Conservation (phyloP, 2,113 vertebrate genomes). For the Mesembrinibis cayennensis region DNA sequence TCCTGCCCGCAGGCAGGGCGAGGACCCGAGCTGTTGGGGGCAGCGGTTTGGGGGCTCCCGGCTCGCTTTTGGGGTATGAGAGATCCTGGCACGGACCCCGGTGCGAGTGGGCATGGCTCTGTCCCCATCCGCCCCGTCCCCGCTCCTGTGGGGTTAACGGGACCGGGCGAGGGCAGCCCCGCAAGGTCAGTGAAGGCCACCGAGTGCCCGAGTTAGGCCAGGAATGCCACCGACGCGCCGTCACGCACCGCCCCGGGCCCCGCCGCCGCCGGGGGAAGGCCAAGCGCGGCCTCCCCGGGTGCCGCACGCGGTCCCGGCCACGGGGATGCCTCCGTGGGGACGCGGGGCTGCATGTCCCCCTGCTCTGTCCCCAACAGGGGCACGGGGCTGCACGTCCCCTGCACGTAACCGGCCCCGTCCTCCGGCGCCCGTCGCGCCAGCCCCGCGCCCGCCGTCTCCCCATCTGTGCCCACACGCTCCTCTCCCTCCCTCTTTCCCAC, state of each 20-base stretch:
- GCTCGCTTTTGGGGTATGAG: neutral
- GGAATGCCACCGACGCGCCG: neutral
- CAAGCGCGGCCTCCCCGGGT: neutral
- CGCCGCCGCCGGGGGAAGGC: neutral
- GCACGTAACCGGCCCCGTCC: too few species aligned
- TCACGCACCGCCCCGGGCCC: neutral
- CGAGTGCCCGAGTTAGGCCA: neutral
- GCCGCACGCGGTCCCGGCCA: neutral
- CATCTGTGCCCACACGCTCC: neutral
- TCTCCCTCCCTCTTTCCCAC: neutral
- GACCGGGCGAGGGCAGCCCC: neutral
- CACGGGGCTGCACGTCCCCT: neutral
- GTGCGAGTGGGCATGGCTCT: neutral
- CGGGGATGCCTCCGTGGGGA: neutral
- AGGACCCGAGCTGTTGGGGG: neutral
- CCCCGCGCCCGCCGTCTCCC: fast-evolving
- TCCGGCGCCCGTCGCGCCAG: neutral
- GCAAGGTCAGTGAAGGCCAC: neutral
- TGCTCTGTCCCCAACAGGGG: neutral
- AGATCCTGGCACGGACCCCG: neutral
- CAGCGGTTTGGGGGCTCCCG: neutral
- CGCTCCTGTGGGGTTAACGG: neutral
- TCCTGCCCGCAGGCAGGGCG: fast-evolving
- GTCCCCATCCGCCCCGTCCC: neutral
- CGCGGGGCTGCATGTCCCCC: neutral